Conservation (phyloP, 2,888 invertebrate species). For the Caenorhabditis angaria region DNA sequence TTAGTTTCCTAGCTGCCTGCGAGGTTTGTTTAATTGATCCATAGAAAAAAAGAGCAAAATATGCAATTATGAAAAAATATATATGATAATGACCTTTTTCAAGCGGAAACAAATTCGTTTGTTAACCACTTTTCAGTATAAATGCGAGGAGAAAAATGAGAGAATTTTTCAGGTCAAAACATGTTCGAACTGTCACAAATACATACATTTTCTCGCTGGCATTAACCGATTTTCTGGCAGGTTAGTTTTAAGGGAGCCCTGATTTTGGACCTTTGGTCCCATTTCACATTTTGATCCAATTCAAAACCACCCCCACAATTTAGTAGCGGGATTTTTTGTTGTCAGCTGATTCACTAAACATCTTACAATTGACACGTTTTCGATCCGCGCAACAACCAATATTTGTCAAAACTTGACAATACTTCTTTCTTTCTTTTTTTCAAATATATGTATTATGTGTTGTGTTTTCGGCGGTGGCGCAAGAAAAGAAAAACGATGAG, state of each 20-base stretch:
- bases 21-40: too few relatives aligned
- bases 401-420: slow-evolving; percentile 20
- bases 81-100: too few relatives aligned
- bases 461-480: too few relatives aligned
- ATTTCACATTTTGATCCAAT: not conserved
- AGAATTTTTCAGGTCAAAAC: slow-evolving; percentile 38
- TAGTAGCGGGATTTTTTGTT: too few relatives aligned
- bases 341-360: not conserved
- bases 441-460: slow-evolving; percentile 1
- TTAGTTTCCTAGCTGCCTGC: too few relatives aligned
- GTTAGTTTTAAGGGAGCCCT: too few relatives aligned
- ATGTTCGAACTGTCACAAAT: slow-evolving; percentile 70
- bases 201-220: slow-evolving; percentile 70
- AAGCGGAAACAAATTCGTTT: too few relatives aligned
- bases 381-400: not conserved
- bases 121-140: too few relatives aligned
- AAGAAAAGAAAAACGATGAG: not conserved
- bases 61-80: too few relatives aligned
- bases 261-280: not conserved
- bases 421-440: not conserved
- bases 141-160: too few relatives aligned
- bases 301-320: too few relatives aligned
- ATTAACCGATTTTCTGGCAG: slow-evolving; percentile 69
- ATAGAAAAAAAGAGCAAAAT: too few relatives aligned
- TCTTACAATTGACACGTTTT: not conserved